These are phyloP conservation scores for Sphaeramia orbicularis DNA, from an alignment of 2,797 vertebrate genomes.

Conservation along the genomic window DNA sequence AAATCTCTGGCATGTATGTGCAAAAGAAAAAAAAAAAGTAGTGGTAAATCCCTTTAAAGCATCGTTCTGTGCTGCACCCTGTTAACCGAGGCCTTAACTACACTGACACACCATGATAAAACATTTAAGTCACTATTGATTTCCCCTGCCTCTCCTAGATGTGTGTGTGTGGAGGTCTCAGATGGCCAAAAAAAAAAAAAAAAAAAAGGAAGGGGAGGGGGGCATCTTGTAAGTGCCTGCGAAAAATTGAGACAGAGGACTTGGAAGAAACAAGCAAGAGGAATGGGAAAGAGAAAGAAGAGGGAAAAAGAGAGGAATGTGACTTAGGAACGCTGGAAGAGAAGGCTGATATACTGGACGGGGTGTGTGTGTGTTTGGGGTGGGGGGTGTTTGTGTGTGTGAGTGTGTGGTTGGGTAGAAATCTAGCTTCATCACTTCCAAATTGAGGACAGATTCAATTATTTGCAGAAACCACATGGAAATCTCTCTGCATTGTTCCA, in stretches of 20 bases:
- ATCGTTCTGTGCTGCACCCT: constrained; percentile 54
- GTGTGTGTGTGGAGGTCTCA: constrained; percentile 39
- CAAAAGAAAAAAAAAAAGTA: constrained; percentile 37
- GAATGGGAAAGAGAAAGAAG: constrained; percentile 39
- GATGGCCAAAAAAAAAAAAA: constrained; percentile 37
- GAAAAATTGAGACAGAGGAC: constrained; percentile 67
- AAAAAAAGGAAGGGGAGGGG: neutral
- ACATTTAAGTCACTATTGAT: constrained; percentile 84
- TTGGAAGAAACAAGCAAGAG: constrained; percentile 29
- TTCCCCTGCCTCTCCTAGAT: constrained; percentile 58
- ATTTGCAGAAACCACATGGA: constrained; percentile 83
- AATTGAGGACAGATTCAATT: constrained; percentile 88
- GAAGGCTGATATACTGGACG: constrained; percentile 19
- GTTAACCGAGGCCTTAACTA: constrained; percentile 80
- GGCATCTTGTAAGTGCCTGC: constrained; percentile 48
- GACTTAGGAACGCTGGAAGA: constrained; percentile 9
- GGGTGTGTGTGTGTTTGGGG: neutral
- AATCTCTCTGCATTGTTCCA: constrained; percentile 83
- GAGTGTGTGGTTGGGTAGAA: constrained; percentile 34
- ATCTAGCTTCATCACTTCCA: constrained; percentile 82
- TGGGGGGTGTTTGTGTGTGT: neutral
- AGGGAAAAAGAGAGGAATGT: constrained; percentile 40
- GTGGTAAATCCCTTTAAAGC: constrained; percentile 62
- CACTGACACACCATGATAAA: constrained; percentile 80
- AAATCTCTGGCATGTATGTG: constrained; percentile 19